Evolutionary conservation across 2,113 vertebrate species (phyloP).

Genomic region (Collichthys lucidus): DNA sequence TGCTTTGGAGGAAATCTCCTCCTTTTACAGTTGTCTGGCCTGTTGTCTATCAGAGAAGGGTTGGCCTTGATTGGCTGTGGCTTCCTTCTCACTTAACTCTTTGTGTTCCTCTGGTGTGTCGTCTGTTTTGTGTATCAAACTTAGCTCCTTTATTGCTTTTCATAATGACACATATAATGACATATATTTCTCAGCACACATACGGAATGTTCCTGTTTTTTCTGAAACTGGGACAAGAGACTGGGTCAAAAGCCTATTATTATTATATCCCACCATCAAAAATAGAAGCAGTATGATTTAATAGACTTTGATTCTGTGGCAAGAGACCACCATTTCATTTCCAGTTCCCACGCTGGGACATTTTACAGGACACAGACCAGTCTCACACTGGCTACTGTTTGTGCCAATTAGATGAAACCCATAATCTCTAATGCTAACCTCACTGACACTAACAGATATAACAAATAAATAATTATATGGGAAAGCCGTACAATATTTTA

Average conservation of each 20-base stretch:
- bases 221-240: not conserved
- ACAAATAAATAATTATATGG: not conserved
- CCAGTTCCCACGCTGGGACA: slow-evolving; percentile 36
- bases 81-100: slow-evolving; percentile 63
- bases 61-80: slow-evolving; percentile 61
- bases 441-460: not conserved
- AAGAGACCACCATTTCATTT: slow-evolving; percentile 24
- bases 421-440: not conserved
- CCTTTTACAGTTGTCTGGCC: slow-evolving; percentile 37
- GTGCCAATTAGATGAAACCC: not conserved
- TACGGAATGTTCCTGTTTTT: not conserved
- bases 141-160: not conserved
- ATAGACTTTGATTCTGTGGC: slow-evolving; percentile 5
- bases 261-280: slow-evolving; percentile 7
- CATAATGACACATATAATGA: not conserved
- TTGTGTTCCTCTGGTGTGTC: slow-evolving; percentile 35
- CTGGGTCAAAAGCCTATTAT: slow-evolving; percentile 8
- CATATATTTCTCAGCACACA: not conserved
- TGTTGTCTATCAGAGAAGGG: slow-evolving; percentile 33
- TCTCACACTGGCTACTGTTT: not conserved
- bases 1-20: slow-evolving; percentile 35
- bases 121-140: not conserved
- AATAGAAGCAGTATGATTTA: slow-evolving; percentile 38
- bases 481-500: not conserved
- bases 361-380: slow-evolving; percentile 31